phyloP scores from a whole-genome alignment of 2,888 invertebrate species.

The Nowickia ferox region DNA sequence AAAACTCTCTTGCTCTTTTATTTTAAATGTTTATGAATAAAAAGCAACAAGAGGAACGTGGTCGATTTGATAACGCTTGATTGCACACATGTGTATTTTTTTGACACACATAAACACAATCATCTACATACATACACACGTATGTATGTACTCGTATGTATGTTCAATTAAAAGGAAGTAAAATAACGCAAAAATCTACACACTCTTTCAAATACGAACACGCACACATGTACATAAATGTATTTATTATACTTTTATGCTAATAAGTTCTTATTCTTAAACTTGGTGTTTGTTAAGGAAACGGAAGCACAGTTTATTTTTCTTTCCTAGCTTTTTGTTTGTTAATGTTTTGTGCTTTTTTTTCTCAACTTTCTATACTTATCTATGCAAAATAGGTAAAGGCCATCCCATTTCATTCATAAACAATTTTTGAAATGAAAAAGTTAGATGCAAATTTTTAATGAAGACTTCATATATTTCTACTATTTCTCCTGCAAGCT shows the following conservation, averaged over 20 bases:
- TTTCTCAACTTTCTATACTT: slow-evolving; percentile 14
- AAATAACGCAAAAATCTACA: slow-evolving; percentile 46
- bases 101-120: background rate
- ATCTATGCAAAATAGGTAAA: slow-evolving; percentile 55
- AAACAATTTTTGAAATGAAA: slow-evolving; percentile 25
- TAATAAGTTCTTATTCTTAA: slow-evolving; percentile 45
- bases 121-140: background rate
- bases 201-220: slow-evolving; percentile 7
- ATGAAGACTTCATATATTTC: background rate
- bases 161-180: slow-evolving; percentile 13
- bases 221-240: background rate
- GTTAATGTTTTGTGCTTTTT: background rate
- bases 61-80: slow-evolving; percentile 77
- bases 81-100: slow-evolving; percentile 73
- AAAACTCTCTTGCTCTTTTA: slow-evolving; percentile 36
- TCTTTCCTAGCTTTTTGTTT: slow-evolving; percentile 22
- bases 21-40: slow-evolving; percentile 56
- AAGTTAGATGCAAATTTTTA: slow-evolving; percentile 38
- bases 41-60: slow-evolving; percentile 55
- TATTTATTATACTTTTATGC: slow-evolving; percentile 22
- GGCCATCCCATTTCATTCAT: slow-evolving; percentile 31
- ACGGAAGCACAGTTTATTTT: slow-evolving; percentile 60
- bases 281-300: slow-evolving; percentile 49
- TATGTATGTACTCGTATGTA: background rate
- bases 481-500: background rate